Conservation (phyloP, 2,113 vertebrate genomes). For the Onychostoma macrolepis region DNA sequence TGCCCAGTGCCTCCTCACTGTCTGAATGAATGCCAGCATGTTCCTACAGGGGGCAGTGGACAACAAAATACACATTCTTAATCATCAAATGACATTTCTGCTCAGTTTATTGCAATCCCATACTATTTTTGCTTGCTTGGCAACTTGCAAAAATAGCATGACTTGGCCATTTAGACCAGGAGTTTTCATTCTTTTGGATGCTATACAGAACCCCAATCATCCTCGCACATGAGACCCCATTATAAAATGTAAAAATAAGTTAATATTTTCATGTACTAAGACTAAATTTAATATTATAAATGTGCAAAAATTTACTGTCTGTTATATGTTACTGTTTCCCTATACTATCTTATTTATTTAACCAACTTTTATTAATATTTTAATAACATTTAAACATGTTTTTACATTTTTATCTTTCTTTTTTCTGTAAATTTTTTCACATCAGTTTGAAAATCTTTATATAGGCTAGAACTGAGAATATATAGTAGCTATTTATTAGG, state of each 20-base stretch:
- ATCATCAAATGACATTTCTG: not conserved
- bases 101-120: not conserved
- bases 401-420: too few species aligned
- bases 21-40: slow-evolving; percentile 57
- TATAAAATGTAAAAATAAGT: too few species aligned
- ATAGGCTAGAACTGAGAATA: not conserved
- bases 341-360: too few species aligned
- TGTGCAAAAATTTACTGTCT: too few species aligned
- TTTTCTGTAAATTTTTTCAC: too few species aligned
- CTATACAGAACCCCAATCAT: not conserved
- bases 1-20: slow-evolving; percentile 14
- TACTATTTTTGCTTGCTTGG: not conserved
- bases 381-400: too few species aligned
- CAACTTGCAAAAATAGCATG: not conserved
- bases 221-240: not conserved
- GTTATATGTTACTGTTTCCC: too few species aligned
- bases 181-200: not conserved
- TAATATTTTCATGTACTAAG: too few species aligned
- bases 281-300: too few species aligned
- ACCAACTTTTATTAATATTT: too few species aligned
- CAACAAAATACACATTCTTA: not conserved
- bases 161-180: not conserved
- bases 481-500: too few species aligned
- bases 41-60: slow-evolving; percentile 35
- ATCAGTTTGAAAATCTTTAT: too few species aligned